phyloP scores from a whole-genome alignment of 1,140 invertebrate species.

The Aradophagus sp. region DNA sequence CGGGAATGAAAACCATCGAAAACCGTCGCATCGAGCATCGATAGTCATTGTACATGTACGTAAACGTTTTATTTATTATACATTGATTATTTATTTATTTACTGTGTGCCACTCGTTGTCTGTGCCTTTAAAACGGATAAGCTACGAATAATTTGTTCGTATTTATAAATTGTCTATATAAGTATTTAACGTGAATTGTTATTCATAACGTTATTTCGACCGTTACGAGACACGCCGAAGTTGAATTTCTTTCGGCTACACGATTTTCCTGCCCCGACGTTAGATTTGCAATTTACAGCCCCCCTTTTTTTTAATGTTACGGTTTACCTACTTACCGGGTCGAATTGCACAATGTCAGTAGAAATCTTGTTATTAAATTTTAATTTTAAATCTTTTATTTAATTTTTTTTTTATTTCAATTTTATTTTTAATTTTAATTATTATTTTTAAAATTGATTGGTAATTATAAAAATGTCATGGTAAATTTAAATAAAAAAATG shows the following conservation, averaged over 20 bases:
- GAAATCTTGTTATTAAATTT: no score
- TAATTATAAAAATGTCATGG: no score
- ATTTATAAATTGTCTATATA: slow-evolving; percentile 57
- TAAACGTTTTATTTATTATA: slow-evolving; percentile 43
- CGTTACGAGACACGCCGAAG: slow-evolving; percentile 35
- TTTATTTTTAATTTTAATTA: no score
- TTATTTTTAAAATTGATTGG: no score
- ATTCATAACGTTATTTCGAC: slow-evolving; percentile 52
- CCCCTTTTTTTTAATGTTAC: no score
- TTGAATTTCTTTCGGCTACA: slow-evolving; percentile 33
- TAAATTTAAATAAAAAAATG: no score
- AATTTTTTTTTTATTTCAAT: no score
- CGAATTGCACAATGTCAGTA: no score
- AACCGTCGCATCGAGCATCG: slow-evolving; percentile 32
- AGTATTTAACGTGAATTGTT: slow-evolving; percentile 57
- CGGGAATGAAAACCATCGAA: neutral
- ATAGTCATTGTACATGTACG: slow-evolving; percentile 46
- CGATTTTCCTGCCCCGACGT: slow-evolving; percentile 9
- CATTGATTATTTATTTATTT: slow-evolving; percentile 61
- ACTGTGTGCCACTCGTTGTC: slow-evolving; percentile 67
- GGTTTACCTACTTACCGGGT: no score
- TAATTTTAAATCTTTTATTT: no score
- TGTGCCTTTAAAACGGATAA: slow-evolving; percentile 70
- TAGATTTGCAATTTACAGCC: neutral
- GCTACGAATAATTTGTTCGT: slow-evolving; percentile 61